Conservation (phyloP, 2,113 vertebrate species). For the Mohoua ochrocephala region DNA sequence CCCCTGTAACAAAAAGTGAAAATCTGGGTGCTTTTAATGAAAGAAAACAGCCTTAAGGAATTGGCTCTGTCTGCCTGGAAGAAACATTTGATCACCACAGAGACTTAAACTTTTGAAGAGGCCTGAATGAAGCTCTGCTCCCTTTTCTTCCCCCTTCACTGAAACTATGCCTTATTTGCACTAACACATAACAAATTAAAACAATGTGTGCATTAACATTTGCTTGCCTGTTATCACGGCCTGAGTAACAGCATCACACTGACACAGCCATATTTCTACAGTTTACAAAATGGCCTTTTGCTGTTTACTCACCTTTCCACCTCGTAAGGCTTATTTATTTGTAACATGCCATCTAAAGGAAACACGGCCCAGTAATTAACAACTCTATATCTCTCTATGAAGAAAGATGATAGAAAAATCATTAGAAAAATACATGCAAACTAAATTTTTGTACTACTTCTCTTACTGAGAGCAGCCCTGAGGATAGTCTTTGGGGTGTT, state of each 20-base stretch:
- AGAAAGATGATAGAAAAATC: accelerated
- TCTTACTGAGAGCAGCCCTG: neutral
- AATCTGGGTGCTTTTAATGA: accelerated
- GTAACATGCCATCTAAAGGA: neutral
- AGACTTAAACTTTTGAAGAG: neutral
- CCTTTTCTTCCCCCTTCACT: accelerated
- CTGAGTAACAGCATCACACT: neutral
- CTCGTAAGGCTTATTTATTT: neutral
- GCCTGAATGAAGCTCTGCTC: neutral
- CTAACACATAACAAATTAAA: neutral
- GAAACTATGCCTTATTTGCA: neutral
- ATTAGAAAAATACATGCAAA: accelerated
- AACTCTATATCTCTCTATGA: neutral
- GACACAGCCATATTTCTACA: neutral
- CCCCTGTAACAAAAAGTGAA: neutral
- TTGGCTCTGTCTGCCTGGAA: neutral
- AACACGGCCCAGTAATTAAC: neutral
- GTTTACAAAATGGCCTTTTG: neutral
- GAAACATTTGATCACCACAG: neutral
- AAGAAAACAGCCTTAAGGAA: neutral
- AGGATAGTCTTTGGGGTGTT: neutral
- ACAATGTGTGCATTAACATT: neutral
- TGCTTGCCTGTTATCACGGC: neutral
- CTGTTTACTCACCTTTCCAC: neutral
- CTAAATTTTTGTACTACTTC: neutral